phyloP scores from a whole-genome alignment of 1,140 invertebrate species.

The Anastatus disparis region DNA sequence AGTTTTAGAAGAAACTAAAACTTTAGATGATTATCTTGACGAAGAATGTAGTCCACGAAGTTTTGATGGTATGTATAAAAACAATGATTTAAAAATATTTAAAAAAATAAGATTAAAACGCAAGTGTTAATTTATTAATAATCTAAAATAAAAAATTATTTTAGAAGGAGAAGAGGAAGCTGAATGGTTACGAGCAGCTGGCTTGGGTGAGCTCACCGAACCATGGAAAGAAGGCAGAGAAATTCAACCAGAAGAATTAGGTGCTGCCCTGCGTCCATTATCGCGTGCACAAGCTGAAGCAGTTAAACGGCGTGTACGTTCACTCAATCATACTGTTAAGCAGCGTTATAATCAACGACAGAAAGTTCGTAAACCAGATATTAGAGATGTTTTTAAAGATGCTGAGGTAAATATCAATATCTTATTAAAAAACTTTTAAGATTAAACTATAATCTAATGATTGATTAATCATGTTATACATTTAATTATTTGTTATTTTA shows the following conservation, averaged over 20 bases:
- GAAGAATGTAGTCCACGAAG: constrained; percentile 64
- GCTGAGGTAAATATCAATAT: constrained; percentile 71
- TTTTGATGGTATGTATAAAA: constrained; percentile 59
- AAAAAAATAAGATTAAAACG: constrained; percentile 11
- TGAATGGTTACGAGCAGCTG: constrained; percentile 71
- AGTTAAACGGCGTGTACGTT: constrained; percentile 78
- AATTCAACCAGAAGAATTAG: constrained; percentile 70
- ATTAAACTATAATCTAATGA: no score
- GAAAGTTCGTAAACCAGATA: constrained; percentile 76
- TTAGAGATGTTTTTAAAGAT: constrained; percentile 82
- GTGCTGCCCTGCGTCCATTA: constrained; percentile 68
- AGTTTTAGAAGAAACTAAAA: constrained; percentile 66
- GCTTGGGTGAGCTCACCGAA: constrained; percentile 70
- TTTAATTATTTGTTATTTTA: constrained; percentile 51
- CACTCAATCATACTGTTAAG: constrained; percentile 82
- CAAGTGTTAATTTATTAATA: constrained; percentile 21
- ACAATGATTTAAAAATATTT: background rate
- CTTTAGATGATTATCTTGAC: constrained; percentile 66
- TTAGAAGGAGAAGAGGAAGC: constrained; percentile 71
- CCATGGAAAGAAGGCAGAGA: constrained; percentile 71
- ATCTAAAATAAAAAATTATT: constrained; percentile 29
- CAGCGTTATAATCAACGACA: constrained; percentile 73
- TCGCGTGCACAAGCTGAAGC: constrained; percentile 79
- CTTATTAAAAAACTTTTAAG: background rate
- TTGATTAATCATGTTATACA: background rate